Base-by-base conservation (phyloP, 2,797 vertebrate species). In the Babyrousa celebensis region DNA sequence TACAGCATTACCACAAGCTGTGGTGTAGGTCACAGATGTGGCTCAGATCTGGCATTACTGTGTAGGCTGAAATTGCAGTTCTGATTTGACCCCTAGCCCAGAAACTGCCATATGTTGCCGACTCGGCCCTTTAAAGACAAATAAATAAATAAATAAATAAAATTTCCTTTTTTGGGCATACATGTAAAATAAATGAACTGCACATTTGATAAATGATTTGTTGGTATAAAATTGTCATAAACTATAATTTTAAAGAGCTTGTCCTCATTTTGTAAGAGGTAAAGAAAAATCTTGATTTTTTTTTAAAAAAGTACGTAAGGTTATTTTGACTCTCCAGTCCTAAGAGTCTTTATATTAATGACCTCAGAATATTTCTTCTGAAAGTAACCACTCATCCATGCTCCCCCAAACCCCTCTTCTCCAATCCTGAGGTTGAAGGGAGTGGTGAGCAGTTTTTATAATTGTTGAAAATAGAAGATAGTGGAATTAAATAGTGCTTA, bases 401-500 rank as follows among this genome's bases (percentile, higher is more conserved):
- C 56, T 54, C 29, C 29, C 12, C 27, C 72, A 65, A 78, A 56
- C 16, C 9, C 21, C 0, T 79, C 23, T 74, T 88, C 21, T 77
- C 29, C 11, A 21, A 63, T 32, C 5, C 23, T 32, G 63, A 83
- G 5, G 2, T 25, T 84, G 29, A 36, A 71, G 82, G 40, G 3
- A 90, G 1, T 75, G 17, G 27, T 72, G 43, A 80, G 14, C 40
- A 25, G 4, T 36, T 25, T 23, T 40, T 74, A 40, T 36, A 27
- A 27, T 56, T 75, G 0, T 62, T 79, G 62, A 89, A n/a, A 21
- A 43, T 6, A 80, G 18, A 68, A 65, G 20, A 74, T 18, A 8
- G 9, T 89, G 3, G 29, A 94, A 93, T 94, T 95, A 95, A 88
- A 89, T 63, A 84, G 12, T 77, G 25, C 10, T 52, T 79, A 79